These are phyloP conservation scores for Festucalex cinctus DNA, from an alignment of 2,113 vertebrate genomes.

Conservation along the genomic window DNA sequence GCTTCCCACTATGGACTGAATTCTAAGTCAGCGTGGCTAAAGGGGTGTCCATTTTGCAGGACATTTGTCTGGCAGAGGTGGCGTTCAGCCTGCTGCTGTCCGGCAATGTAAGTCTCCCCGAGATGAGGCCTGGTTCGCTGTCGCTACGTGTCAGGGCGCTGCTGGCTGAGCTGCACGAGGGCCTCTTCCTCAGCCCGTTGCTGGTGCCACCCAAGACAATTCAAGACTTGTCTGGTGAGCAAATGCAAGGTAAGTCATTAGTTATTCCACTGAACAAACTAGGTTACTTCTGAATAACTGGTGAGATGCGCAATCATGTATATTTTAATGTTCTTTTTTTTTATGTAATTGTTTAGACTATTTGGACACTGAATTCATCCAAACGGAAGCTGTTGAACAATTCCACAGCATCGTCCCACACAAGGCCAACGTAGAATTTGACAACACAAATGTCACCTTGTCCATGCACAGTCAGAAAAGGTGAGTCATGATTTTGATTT, in stretches of 20 bases:
- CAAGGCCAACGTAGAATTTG: slow-evolving; percentile 83
- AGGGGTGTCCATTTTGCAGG: slow-evolving; percentile 57
- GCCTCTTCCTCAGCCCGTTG: slow-evolving; percentile 84
- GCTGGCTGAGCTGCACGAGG: slow-evolving; percentile 88
- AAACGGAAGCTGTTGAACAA: slow-evolving; percentile 70
- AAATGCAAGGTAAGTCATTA: slow-evolving; percentile 3
- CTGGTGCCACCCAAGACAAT: slow-evolving; percentile 40
- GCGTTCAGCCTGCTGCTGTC: slow-evolving; percentile 82
- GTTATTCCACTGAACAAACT: neutral
- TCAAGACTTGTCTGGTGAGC: slow-evolving; percentile 37
- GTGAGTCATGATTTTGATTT: slow-evolving; percentile 63
- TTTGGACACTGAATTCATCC: slow-evolving; percentile 55
- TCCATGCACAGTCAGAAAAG: slow-evolving; percentile 97
- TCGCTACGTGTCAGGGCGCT: slow-evolving; percentile 75
- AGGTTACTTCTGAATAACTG: neutral
- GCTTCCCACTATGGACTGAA: slow-evolving; percentile 33
- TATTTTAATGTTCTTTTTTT: no score
- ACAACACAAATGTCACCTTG: slow-evolving; percentile 85
- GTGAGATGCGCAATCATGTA: no score
- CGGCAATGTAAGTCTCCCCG: slow-evolving; percentile 78
- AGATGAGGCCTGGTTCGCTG: slow-evolving; percentile 73
- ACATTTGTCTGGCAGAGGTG: slow-evolving; percentile 88
- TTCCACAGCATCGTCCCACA: slow-evolving; percentile 79
- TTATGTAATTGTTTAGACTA: slow-evolving; percentile 46
- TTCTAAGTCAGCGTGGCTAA: neutral